Conservation (phyloP, 2,113 vertebrate genomes). For the Chroicocephalus ridibundus region DNA sequence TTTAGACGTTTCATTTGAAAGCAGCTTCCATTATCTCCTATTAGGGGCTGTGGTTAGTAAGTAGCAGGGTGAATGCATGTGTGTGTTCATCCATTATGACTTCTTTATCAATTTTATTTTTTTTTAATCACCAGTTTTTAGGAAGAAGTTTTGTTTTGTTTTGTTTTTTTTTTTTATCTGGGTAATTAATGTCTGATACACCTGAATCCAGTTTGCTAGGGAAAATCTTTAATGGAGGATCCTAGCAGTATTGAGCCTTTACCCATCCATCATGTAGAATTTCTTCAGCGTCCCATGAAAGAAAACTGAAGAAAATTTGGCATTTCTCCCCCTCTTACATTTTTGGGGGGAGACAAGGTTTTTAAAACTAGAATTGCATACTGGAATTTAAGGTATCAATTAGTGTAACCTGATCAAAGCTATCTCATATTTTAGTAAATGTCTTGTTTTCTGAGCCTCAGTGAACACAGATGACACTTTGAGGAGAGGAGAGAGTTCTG, state of each 20-base stretch:
- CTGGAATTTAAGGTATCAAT: background rate
- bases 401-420: background rate
- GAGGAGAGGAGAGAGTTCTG: background rate
- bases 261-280: background rate
- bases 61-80: background rate
- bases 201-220: background rate
- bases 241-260: background rate
- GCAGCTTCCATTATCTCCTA: slow-evolving; percentile 68
- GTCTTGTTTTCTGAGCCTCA: background rate
- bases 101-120: background rate
- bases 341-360: background rate
- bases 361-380: background rate
- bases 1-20: slow-evolving; percentile 71
- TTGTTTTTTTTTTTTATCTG: background rate
- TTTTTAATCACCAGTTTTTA: background rate
- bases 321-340: fast-evolving
- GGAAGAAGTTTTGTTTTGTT: background rate
- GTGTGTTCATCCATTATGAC: background rate
- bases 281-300: background rate
- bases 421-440: background rate
- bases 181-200: background rate
- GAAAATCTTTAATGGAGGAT: background rate
- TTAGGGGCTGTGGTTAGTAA: slow-evolving; percentile 29
- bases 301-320: background rate
- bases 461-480: background rate